Evolutionary conservation across 2,888 invertebrate species (phyloP), one percentile per base, ranked within the genome.

Genomic region (Leptogaster cylindrica): DNA sequence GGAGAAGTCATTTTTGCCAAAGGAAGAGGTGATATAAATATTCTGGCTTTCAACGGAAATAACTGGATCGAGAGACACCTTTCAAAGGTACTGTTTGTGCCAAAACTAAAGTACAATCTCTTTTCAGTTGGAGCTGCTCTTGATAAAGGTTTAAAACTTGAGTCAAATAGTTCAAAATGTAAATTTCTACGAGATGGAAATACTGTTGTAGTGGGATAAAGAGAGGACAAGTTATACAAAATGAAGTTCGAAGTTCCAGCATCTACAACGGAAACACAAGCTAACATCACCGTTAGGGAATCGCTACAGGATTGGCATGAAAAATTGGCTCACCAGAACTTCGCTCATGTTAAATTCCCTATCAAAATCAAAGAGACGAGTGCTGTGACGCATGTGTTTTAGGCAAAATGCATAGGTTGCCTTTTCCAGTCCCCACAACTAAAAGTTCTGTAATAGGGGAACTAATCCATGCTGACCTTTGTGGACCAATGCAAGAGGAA

Each of bases 301-400:
- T 14, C 16, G 2, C 7, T 44, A 7, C 12, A 44, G 14, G 8
- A 3, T 3, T 48, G 48, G 48, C 48, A 48, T 48, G 18, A 48
- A 20, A 7, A 25, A 3, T 48, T 75, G 14, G 70, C 68, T 4
- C 73, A 73, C 31, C 75, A 74, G 67, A 70, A 71, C 27, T 61
- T 71, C 20, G 31, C 16, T 3, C 70, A 74, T 31, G 71, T 73
- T 18, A 28, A 68, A 4, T 70, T 66, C 2, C 20, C 6, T 58
- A 44, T 28, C 8, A 28, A 3, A 41, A 67, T 55, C 68, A 67
- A n/a, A n/a, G n/a, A n/a, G n/a, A n/a, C n/a, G 16, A 14, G 18
- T 23, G 6, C 3, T 63, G 63, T 28, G 46, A 46, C 4, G 20
- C 31, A 4, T 46, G 46, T 46, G 39, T 23, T 28, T 20, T 23